Evolutionary conservation across 2,797 vertebrate genomes (phyloP).

Genomic region (Knipowitschia caucasica): DNA sequence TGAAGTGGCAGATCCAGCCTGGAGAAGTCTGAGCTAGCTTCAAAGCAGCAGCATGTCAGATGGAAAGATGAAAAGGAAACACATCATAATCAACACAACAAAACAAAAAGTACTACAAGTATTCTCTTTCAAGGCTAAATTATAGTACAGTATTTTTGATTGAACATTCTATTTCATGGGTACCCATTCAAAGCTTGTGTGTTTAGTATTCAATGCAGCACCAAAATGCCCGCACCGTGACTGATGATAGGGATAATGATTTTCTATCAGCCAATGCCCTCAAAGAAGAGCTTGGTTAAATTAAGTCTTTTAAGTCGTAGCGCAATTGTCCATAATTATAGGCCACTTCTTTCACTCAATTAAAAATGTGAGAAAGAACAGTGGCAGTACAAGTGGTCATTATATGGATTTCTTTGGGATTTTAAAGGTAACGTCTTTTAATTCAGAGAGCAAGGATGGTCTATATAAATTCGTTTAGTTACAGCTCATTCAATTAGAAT

Average conservation of each 20-base stretch:
- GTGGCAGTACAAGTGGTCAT: background rate
- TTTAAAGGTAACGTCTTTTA: background rate
- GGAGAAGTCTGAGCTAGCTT: background rate
- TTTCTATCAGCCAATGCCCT: background rate
- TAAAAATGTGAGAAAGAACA: background rate
- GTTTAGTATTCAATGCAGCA: background rate
- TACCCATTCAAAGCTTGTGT: background rate
- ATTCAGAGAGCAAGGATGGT: background rate
- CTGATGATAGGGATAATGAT: slow-evolving; percentile 3
- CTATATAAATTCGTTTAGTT: background rate
- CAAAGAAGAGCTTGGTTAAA: background rate
- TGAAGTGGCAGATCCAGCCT: background rate
- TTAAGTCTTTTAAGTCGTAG: background rate
- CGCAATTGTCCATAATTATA: background rate
- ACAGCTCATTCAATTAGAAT: background rate
- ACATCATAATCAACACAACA: background rate
- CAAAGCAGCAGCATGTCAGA: background rate
- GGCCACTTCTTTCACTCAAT: background rate
- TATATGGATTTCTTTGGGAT: background rate
- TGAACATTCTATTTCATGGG: background rate
- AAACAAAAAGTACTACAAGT: background rate
- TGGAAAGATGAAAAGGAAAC: background rate
- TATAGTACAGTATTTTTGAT: background rate
- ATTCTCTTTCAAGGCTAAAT: background rate
- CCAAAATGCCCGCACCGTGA: background rate